Evolutionary conservation across 2,888 invertebrate genomes (phyloP), one percentile per base, ranked within the genome.

Genomic region (Pyralis farinalis): DNA sequence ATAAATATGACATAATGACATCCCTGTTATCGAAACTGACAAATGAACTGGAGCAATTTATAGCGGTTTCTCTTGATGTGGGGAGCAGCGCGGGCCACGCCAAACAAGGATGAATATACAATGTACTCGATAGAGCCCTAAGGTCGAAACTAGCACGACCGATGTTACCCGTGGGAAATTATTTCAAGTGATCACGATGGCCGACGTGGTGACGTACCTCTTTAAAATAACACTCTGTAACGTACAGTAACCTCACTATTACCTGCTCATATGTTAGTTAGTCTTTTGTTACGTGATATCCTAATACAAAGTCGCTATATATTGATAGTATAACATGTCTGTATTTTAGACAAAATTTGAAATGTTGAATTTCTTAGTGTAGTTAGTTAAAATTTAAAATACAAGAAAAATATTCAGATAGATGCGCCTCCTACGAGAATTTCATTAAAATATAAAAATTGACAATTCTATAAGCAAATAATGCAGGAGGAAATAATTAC

Each of bases 11-110:
- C 37, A 34, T 40, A 55, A 55, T 51, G 49, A 46, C 44, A 44
- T 12, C 43, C 42, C 52, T 46, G 53, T 56, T 59, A 60, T 63
- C 58, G 56, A 56, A 58, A 60, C 59, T 62, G 53, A 67, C 71
- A 70, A 79, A 77, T 73, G 71, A 71, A 69, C 64, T 68, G 67
- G 59, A 71, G 74, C 69, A 58, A 69, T 72, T 71, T 63, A 62
- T 60, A 64, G 66, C 58, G 60, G 60, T 50, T 51, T 58, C 53
- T 54, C 46, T 52, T 52, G 48, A 51, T 22, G 25, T 25, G 25
- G 47, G 49, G 47, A 47, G 53, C 47, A 48, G 46, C 36, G 49
- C 47, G 50, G 43, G 43, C 1, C 25, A 25, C 3, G 8, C 1
- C 25, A 25, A 25, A 25, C 7, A 25, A 8, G 25, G n/a, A 25